Conservation (phyloP, 1,140 invertebrate genomes). For the Oscheius sp. region DNA sequence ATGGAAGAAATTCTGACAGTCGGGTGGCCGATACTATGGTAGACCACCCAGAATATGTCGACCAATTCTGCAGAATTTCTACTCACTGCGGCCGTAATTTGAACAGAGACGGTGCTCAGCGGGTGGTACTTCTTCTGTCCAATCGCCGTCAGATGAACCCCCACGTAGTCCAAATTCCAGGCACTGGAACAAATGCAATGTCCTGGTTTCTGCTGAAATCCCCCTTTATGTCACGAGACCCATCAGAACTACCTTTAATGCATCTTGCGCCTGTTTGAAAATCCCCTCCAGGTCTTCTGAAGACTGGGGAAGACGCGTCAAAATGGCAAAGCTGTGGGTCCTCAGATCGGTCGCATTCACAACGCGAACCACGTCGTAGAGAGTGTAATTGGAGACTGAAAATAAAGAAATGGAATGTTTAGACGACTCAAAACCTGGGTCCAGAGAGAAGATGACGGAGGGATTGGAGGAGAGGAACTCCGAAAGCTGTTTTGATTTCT, state of each 20-base stretch:
- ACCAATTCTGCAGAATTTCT: too few species aligned
- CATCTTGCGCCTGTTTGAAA: neutral
- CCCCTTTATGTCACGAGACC: neutral
- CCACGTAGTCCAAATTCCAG: neutral
- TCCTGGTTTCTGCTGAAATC: neutral
- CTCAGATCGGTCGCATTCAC: neutral
- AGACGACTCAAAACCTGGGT: neutral
- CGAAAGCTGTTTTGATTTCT: neutral
- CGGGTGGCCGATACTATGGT: too few species aligned
- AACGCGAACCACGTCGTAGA: neutral
- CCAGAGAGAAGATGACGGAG: neutral
- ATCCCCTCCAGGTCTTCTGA: neutral
- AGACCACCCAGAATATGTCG: too few species aligned
- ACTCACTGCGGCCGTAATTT: too few species aligned
- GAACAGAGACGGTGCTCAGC: neutral
- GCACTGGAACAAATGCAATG: neutral
- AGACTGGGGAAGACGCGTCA: neutral
- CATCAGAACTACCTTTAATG: neutral
- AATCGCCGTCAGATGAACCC: neutral
- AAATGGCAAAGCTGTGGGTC: neutral
- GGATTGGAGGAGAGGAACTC: neutral
- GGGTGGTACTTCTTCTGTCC: neutral
- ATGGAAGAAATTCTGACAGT: too few species aligned
- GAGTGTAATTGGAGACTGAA: neutral
- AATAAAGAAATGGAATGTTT: neutral